A percentile compares a stretch with the other conserved stretches of the same genome.
Conservation (phyloP, 2,113 vertebrate species). For the Cettia cetti region DNA sequence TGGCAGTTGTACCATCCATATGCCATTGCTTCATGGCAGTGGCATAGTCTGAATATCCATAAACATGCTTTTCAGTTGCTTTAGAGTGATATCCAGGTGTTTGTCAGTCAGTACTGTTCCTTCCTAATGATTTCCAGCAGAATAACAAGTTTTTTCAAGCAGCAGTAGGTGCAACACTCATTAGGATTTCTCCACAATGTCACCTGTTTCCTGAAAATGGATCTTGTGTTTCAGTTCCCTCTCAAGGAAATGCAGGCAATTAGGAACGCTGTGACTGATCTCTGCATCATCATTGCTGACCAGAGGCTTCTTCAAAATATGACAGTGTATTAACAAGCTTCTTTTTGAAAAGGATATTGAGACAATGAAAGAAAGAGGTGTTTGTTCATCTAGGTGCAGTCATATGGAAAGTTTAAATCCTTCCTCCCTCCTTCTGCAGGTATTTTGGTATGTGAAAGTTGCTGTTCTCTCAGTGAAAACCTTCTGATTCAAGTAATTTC, state of each 20-base stretch:
- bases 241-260: neutral
- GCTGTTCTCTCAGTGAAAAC: neutral
- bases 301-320: neutral
- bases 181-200: neutral
- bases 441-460: neutral
- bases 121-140: neutral
- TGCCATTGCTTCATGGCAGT: neutral
- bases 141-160: neutral
- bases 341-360: neutral
- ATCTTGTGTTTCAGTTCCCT: neutral
- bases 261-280: neutral
- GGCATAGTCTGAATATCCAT: neutral
- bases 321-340: neutral
- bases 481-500: neutral
- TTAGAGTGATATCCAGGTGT: neutral
- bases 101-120: neutral
- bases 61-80: neutral
- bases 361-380: neutral
- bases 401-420: neutral
- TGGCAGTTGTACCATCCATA: neutral
- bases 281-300: neutral
- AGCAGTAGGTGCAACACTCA: neutral
- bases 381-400: neutral
- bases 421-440: neutral
- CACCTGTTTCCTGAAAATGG: neutral